Evolutionary conservation across 64 coral and sea anemone species (phyloP).

Genomic region (Stichodactyla mertensii): DNA sequence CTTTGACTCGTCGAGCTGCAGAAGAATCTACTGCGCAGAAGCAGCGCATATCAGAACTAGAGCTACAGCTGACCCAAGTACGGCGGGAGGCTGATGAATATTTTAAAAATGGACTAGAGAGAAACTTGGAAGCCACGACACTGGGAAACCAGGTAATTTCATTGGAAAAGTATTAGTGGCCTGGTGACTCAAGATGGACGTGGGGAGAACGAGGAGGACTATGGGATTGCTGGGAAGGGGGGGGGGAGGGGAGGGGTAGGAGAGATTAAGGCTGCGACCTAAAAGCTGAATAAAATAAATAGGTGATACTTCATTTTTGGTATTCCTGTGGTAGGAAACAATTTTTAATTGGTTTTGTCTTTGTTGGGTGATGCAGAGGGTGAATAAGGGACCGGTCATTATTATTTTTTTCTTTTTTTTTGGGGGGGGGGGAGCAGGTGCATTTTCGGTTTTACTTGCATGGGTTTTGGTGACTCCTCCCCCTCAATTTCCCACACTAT

Average conservation of each 20-base stretch:
- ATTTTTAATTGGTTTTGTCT: no score
- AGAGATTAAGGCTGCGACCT: not conserved
- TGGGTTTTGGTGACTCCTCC: no score
- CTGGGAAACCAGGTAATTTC: conserved; percentile 77
- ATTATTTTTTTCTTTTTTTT: no score
- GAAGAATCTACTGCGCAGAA: conserved; percentile 59
- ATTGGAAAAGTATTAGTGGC: no score
- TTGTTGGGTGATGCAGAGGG: no score
- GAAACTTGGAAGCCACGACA: conserved; percentile 82
- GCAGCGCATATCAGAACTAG: conserved; percentile 54
- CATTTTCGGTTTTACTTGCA: no score
- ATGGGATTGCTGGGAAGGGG: not conserved
- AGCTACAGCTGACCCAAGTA: conserved; percentile 81
- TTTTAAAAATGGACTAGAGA: conserved; percentile 82
- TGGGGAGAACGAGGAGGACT: not conserved
- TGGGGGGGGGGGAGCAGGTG: no score
- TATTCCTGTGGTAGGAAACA: no score
- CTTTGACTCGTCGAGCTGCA: conserved; percentile 42
- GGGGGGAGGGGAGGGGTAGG: not conserved
- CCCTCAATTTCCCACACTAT: no score
- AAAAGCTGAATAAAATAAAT: not conserved
- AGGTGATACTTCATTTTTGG: no score
- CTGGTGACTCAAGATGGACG: not conserved
- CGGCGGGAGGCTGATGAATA: conserved; percentile 89
- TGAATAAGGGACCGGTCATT: no score